Evolutionary conservation across 2,888 invertebrate species (phyloP), one percentile per base, ranked within the genome.

Genomic region (Alloscopus bannaensis): DNA sequence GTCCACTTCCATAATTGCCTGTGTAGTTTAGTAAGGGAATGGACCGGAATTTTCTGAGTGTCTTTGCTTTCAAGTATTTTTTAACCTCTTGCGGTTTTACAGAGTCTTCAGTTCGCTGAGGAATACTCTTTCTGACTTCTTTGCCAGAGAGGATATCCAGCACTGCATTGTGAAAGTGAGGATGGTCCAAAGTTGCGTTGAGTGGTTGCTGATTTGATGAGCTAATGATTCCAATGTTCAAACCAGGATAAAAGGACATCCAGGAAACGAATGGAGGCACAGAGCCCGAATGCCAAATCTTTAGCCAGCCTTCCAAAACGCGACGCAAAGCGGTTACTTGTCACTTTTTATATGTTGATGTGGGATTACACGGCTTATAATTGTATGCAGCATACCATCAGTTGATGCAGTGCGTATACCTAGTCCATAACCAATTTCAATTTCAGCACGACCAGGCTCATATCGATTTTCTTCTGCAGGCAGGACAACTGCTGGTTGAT

Each of bases 221-320:
- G 16, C 42, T 52, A 47, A 60, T 76, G 2, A 80, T 66, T 57
- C 75, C 80, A 6, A 80, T 40, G 20, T 76, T 69, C 16, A 71
- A 42, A 6, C 28, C 80, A 24, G 80, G 80, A 45, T 69, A 80
- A 18, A 80, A 26, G 8, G 68, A 31, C 24, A 73, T 42, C 1
- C 40, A 36, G 24, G 50, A 52, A 3, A 22, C 29, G 50, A 50
- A 73, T 6, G 80, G 80, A 1, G 73, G 64, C 1, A 80, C 22
- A 29, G 52, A 29, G 6, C 80, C 80, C 0, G 29, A 28, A 69
- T 80, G 80, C 0, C 62, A 52, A n/a, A 80, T 31, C 31, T 20
- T 26, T 69, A 62, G 57, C 73, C 73, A 73, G n/a, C 73, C 80
- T 80, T 20, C 0, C 36, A 55, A 22, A 24, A 55, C 11, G 3